phyloP scores from a whole-genome alignment of 2,888 invertebrate species.

The Capitulum mitella region DNA sequence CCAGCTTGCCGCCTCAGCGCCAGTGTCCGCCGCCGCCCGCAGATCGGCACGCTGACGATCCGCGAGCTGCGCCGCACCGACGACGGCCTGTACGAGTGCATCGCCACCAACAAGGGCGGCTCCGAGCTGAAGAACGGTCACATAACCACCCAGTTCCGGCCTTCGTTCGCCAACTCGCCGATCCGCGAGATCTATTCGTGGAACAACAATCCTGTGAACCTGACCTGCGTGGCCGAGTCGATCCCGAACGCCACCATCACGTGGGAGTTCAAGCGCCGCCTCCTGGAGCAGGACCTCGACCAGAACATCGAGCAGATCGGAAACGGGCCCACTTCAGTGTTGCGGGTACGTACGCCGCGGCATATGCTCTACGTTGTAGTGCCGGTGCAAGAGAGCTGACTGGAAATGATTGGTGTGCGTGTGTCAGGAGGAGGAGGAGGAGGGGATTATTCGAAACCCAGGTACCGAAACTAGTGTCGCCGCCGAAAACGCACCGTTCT shows the following conservation, averaged over 20 bases:
- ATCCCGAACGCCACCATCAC: constrained; percentile 86
- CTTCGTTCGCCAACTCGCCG: constrained; percentile 65
- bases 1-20: too few species aligned
- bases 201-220: constrained; percentile 69
- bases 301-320: constrained; percentile 56
- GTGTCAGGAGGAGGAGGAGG: too few species aligned
- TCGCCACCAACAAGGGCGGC: constrained; percentile 72
- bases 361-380: too few species aligned
- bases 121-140: constrained; percentile 69
- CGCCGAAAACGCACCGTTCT: too few species aligned
- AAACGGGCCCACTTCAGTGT: constrained; percentile 62
- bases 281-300: constrained; percentile 40
- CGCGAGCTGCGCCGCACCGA: constrained; percentile 58
- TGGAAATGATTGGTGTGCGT: too few species aligned
- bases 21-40: neutral
- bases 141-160: constrained; percentile 71
- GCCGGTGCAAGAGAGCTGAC: too few species aligned
- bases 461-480: too few species aligned
- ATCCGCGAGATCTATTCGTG: constrained; percentile 67
- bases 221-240: constrained; percentile 57
- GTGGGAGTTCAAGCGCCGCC: constrained; percentile 57
- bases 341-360: constrained; percentile 44
- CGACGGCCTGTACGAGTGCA: constrained; percentile 82
- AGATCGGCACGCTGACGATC: constrained; percentile 56
- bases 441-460: too few species aligned